Percentiles rank a stretch among this genome's conserved stretches.
phyloP scores from a whole-genome alignment of 2,113 vertebrate species.

The Pantherophis guttatus region DNA sequence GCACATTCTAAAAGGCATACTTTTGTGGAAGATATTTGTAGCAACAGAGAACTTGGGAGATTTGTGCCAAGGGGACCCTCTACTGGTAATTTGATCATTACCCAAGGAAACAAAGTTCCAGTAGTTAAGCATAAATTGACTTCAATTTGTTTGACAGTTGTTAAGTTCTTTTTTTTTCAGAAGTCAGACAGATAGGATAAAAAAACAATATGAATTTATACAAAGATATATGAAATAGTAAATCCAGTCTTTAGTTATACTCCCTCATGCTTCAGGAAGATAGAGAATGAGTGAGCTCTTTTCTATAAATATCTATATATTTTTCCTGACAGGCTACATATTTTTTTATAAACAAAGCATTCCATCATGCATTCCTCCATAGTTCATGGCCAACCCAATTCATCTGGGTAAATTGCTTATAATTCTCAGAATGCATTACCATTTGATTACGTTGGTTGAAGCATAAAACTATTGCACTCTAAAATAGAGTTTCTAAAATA shows the following conservation, averaged over 20 bases:
- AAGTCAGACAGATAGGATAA: accelerated
- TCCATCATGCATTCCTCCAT: not conserved
- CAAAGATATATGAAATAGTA: not conserved
- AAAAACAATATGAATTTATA: not conserved
- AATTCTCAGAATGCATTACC: not conserved
- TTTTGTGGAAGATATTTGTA: not conserved
- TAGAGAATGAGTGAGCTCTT: not conserved
- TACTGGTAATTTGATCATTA: not conserved
- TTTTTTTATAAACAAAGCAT: not conserved
- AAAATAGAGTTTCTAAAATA: not conserved
- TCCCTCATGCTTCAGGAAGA: not conserved
- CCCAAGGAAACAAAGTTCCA: not conserved
- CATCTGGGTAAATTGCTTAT: not conserved
- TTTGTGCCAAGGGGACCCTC: not conserved
- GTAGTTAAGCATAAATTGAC: not conserved
- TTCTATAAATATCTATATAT: not conserved
- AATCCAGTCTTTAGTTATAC: not conserved
- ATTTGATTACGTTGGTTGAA: not conserved
- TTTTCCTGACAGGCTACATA: not conserved
- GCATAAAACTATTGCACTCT: not conserved
- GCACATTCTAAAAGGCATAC: accelerated
- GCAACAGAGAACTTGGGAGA: not conserved
- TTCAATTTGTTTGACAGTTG: not conserved
- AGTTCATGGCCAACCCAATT: not conserved
- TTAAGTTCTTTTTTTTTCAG: not conserved